Evolutionary conservation across 2,113 vertebrate genomes (phyloP).

Genomic region (Edolisoma coerulescens): DNA sequence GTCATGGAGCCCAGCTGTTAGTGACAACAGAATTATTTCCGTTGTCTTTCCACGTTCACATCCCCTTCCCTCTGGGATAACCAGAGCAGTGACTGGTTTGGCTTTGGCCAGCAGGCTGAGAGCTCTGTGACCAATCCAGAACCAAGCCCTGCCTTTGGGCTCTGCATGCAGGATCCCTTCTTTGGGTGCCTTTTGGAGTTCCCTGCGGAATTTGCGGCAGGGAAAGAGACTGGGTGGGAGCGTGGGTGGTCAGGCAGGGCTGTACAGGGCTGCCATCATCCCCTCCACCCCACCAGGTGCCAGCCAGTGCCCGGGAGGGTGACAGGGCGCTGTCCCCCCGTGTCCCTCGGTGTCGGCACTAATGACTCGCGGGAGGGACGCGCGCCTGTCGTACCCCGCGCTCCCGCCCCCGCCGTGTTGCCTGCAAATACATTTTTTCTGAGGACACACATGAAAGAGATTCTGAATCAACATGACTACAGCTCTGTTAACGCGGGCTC

Average conservation of each 20-base stretch:
- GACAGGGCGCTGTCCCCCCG: rapidly evolving
- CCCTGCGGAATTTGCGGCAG: rapidly evolving
- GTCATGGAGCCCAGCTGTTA: not conserved
- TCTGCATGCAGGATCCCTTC: rapidly evolving
- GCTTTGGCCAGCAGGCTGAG: not conserved
- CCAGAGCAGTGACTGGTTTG: not conserved
- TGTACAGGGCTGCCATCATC: rapidly evolving
- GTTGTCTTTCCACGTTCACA: not conserved
- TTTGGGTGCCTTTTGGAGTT: not conserved
- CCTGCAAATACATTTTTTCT: not conserved
- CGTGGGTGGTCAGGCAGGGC: not conserved
- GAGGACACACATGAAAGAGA: conserved; percentile 39
- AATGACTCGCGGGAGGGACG: not conserved
- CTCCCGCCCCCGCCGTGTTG: not conserved
- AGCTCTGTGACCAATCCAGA: rapidly evolving
- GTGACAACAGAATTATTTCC: not conserved
- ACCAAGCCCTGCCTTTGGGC: not conserved
- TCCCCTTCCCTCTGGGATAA: not conserved
- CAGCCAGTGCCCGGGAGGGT: not conserved
- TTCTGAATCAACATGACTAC: not conserved
- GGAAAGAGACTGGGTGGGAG: rapidly evolving
- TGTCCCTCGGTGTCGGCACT: not conserved
- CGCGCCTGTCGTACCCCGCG: not conserved
- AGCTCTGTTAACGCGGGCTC: conserved; percentile 6
- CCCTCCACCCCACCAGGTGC: rapidly evolving